Evolutionary conservation across 2,888 invertebrate genomes (phyloP).

Genomic region (Parnassius mnemosyne): DNA sequence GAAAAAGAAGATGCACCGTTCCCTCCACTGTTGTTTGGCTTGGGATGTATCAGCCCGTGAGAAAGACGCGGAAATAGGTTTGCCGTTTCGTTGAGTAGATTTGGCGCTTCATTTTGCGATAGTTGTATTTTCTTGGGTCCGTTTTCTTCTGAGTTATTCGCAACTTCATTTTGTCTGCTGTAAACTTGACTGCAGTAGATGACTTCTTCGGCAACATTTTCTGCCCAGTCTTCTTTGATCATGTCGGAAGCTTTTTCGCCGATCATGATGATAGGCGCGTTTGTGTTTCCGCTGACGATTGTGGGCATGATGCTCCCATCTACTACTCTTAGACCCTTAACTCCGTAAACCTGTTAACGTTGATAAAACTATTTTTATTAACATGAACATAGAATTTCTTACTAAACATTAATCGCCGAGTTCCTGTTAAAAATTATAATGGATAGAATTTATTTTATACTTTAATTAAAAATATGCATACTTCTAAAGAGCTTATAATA

Average conservation of each 20-base stretch:
- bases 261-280: conserved; percentile 91
- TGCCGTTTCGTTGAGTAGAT: conserved; percentile 59
- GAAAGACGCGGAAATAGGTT: conserved; percentile 51
- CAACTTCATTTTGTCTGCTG: conserved; percentile 31
- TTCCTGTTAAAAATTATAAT: too few species aligned
- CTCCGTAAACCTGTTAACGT: conserved; percentile 80
- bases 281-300: conserved; percentile 89
- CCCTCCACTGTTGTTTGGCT: neutral
- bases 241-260: conserved; percentile 91
- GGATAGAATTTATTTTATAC: too few species aligned
- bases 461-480: too few species aligned
- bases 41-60: conserved; percentile 6
- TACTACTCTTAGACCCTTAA: conserved; percentile 85
- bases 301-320: conserved; percentile 92
- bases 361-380: neutral
- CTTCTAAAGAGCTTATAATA: too few species aligned
- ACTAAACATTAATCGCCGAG: too few species aligned
- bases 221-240: conserved; percentile 87
- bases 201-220: conserved; percentile 34
- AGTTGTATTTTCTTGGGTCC: conserved; percentile 34
- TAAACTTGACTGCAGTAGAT: conserved; percentile 35
- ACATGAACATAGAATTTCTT: neutral
- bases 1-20: neutral
- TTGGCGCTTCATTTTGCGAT: conserved; percentile 29
- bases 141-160: conserved; percentile 35